Percentiles rank a stretch among this genome's conserved stretches.
Conservation (phyloP, 2,888 invertebrate genomes). For the Aphodius granarius region DNA sequence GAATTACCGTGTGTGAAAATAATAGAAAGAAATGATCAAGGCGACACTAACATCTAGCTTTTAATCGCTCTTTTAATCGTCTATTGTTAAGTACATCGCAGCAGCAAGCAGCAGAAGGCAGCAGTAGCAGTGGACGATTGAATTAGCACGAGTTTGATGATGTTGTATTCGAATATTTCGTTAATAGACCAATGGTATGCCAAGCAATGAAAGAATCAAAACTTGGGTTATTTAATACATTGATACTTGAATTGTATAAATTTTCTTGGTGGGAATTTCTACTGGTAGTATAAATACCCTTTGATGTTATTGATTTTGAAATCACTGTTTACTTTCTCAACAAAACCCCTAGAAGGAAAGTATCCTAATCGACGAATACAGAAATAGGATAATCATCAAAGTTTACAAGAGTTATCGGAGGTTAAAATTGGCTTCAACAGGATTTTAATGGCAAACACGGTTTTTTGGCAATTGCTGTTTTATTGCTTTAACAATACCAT, state of each 20-base stretch:
- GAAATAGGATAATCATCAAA: too few relatives aligned
- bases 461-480: background rate
- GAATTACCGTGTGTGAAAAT: constrained; percentile 1
- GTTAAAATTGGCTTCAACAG: too few relatives aligned
- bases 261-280: too few relatives aligned
- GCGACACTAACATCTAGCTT: background rate
- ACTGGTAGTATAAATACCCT: too few relatives aligned
- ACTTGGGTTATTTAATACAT: too few relatives aligned
- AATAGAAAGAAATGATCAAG: background rate
- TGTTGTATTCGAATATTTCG: background rate
- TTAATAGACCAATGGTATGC: background rate
- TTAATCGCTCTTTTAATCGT: background rate
- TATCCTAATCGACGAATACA: too few relatives aligned
- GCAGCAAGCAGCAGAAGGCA: too few relatives aligned
- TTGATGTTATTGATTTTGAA: too few relatives aligned
- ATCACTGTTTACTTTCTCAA: too few relatives aligned
- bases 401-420: too few relatives aligned
- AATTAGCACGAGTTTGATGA: background rate
- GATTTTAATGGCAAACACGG: background rate
- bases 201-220: background rate
- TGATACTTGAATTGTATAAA: too few relatives aligned
- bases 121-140: background rate
- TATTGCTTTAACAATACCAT: background rate
- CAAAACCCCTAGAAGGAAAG: too few relatives aligned
- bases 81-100: background rate